Base-by-base conservation (phyloP, 2,797 vertebrate genomes). In the Xenops minutus region DNA sequence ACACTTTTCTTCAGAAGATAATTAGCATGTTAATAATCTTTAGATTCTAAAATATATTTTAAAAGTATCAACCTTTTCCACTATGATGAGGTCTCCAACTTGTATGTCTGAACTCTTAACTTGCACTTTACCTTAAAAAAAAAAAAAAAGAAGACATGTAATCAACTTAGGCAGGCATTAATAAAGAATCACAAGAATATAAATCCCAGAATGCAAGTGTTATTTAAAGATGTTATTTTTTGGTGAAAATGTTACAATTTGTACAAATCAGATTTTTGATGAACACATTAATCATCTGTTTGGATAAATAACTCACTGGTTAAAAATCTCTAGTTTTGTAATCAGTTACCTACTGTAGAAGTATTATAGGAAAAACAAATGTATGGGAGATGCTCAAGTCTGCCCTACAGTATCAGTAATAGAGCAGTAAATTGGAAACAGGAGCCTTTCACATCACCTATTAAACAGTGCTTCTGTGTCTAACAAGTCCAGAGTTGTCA, bases 51-150 rank as follows among this genome's bases (percentile, higher is more conserved):
- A 97, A 97, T 94, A 95, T 87, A 97, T 96, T 94, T 94, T 69
- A 97, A 97, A 97, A 96, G 90, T 85, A 97, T 92, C 97, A 97
- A 99, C 99, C 99, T 99, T 99, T 97, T 99, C 99, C 79, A 99
- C 99, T 88, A 99, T 99, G 97, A 99, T 99, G 98, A 99, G 98
- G 98, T 99, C 99, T 97, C 99, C 99, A 91, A 99, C 99, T 98
- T 99, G 99, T 93, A 99, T 99, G 98, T 99, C 99, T 95, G 99
- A 99, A 98, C 99, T 99, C 98, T 99, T 99, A 95, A 99, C 99
- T 98, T 99, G 99, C 88, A 99, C 98, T 99, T 99, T 99, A 97
- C 98, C 98, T 98, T 97, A 51, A 74, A 97, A 97, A 94, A 93
- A 89, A 89, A 95, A 97, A 44, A 95, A 93, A 81, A 96, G 95